phyloP scores from a whole-genome alignment of 2,797 vertebrate genomes.

The Myoxocephalus aenaeus region DNA sequence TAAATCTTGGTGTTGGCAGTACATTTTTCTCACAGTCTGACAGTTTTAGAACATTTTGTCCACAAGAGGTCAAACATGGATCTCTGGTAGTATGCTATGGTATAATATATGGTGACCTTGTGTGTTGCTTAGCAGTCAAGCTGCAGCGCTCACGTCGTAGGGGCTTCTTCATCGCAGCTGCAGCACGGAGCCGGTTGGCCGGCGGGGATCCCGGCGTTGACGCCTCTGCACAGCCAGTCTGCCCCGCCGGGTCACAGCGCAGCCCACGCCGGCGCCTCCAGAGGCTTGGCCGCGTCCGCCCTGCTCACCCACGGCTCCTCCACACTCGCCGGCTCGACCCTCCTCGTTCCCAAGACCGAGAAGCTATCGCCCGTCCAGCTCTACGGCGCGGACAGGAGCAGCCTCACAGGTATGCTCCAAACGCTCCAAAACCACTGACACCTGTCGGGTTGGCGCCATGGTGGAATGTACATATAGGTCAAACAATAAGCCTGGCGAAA shows the following conservation, averaged over 20 bases:
- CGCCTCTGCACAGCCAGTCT: constrained; percentile 62
- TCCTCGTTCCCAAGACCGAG: constrained; percentile 91
- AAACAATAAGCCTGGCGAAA: background rate
- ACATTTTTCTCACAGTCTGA: background rate
- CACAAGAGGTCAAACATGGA: too few relatives aligned
- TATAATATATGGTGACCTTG: background rate
- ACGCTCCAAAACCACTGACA: background rate
- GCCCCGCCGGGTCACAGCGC: constrained; percentile 42
- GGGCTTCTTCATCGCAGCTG: constrained; percentile 53
- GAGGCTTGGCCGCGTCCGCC: constrained; percentile 65
- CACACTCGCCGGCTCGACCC: constrained; percentile 54
- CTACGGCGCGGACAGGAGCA: constrained; percentile 81
- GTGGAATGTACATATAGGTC: background rate
- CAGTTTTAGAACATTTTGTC: background rate
- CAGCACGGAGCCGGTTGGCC: constrained; percentile 73
- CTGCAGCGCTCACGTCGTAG: constrained; percentile 44
- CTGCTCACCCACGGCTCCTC: constrained; percentile 72
- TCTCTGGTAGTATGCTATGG: background rate
- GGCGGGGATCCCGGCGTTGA: constrained; percentile 50
- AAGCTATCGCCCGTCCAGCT: constrained; percentile 88
- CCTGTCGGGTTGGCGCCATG: background rate
- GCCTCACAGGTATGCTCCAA: constrained; percentile 69
- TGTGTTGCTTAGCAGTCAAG: constrained; percentile 56
- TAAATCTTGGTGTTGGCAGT: background rate
- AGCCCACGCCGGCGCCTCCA: constrained; percentile 55